A percentile compares a stretch with the other conserved stretches of the same genome.
Evolutionary conservation across 2,113 vertebrate genomes (phyloP).

Genomic region (Leucopsar rothschildi): DNA sequence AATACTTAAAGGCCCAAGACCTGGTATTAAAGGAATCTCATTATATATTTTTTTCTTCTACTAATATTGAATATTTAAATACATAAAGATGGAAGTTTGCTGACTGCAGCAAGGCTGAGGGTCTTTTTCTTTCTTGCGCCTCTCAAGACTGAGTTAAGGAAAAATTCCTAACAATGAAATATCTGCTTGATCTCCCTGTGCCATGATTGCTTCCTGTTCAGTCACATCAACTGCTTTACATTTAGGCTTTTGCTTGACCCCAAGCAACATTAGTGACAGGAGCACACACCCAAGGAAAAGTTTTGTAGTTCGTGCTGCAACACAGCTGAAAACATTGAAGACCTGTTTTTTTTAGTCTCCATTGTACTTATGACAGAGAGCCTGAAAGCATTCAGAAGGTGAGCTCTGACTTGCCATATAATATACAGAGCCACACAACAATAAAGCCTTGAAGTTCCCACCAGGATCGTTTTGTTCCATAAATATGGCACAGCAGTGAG

Average conservation of each 20-base stretch:
- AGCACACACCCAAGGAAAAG: neutral
- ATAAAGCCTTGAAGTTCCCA: neutral
- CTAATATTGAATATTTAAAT: neutral
- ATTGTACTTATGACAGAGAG: neutral
- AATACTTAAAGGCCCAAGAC: neutral
- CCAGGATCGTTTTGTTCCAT: rapidly evolving
- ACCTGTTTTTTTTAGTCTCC: neutral
- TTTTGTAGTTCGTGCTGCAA: neutral
- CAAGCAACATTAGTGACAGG: neutral
- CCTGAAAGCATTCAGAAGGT: neutral
- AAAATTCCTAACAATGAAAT: neutral
- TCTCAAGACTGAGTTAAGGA: neutral
- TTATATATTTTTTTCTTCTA: neutral
- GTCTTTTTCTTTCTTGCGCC: rapidly evolving
- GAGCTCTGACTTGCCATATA: neutral
- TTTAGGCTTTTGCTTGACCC: neutral
- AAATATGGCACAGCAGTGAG: neutral
- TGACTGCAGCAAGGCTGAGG: neutral
- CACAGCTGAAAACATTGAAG: neutral
- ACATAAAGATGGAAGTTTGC: neutral
- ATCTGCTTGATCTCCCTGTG: neutral
- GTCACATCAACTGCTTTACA: neutral
- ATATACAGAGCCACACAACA: neutral
- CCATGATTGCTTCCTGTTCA: neutral
- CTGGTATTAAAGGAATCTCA: neutral